Base-by-base conservation (phyloP, 2,797 vertebrate species). In the Tapirus indicus region DNA sequence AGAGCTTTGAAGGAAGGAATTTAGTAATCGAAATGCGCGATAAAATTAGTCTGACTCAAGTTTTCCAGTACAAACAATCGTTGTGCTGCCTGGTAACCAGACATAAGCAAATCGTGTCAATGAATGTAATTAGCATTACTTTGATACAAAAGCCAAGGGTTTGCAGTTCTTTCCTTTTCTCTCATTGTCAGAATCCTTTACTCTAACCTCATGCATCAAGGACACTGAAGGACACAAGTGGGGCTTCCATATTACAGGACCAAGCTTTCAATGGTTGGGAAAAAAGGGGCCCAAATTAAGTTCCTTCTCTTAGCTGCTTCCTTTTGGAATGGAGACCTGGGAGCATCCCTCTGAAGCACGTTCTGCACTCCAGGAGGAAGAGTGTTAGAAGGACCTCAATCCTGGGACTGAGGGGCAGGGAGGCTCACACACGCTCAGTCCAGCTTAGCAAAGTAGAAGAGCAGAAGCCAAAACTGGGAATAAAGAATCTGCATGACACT, bases 41-140 rank as follows among this genome's bases (percentile, higher is more conserved):
- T 71, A 93, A 92, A 94, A 91, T 97, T 91, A 95, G 96, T 95
- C 52, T 94, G 90, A 95, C 88, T 95, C 94, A 94, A 12, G 82
- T 92, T 94, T 97, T 95, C 79, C 96, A 95, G 82, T 62, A 56
- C 77, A 88, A 92, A 68, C 25, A 93, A 32, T 77, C 41, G 49
- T 17, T 75, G 52, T 71, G 72, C 71, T 93, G 94, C 84, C 95
- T 79, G 68, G 88, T 75, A n/a, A 93, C 86, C 52, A 93, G 41
- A 82, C 72, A 83, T 49, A 60, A 64, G 41, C 29, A 95, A 85
- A 91, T 62, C 91, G 35, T 23, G 35, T 69, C 86, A 58, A 66
- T 93, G 95, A 91, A 92, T 69, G 6, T 72, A 92, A 71, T 94
- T 68, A 56, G 41, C 62, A 82, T 44, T 68, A 47, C 21, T 95